Percentiles rank a stretch among this genome's conserved stretches.
Conservation (phyloP, 2,113 vertebrate genomes). For the Pelecanus crispus region DNA sequence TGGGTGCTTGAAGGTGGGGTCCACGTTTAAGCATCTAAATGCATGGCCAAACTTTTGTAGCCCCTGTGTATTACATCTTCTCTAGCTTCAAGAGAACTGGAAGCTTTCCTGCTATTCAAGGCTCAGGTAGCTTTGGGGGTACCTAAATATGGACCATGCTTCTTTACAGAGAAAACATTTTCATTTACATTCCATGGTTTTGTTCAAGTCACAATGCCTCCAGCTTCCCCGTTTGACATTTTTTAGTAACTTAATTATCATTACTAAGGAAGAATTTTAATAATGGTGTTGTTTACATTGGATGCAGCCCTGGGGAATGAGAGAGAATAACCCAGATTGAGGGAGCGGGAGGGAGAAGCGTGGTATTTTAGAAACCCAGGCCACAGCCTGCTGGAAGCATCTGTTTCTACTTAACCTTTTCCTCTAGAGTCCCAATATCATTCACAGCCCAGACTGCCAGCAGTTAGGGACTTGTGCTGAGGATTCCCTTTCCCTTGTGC, state of each 20-base stretch:
- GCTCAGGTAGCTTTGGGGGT: background rate
- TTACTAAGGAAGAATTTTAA: conserved; percentile 51
- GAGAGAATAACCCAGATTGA: conserved; percentile 44
- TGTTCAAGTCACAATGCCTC: background rate
- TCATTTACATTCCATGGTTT: background rate
- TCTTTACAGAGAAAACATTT: background rate
- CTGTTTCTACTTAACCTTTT: conserved; percentile 44
- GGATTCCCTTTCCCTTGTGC: background rate
- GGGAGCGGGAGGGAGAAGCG: background rate
- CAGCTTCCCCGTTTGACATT: conserved; percentile 40
- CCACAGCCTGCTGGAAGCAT: conserved; percentile 40
- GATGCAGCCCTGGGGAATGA: conserved; percentile 20
- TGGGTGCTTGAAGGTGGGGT: background rate
- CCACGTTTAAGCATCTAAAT: background rate
- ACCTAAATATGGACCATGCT: background rate
- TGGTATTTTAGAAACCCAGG: conserved; percentile 45
- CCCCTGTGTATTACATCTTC: background rate
- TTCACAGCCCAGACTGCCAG: background rate
- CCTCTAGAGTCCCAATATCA: conserved; percentile 9
- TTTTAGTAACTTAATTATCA: conserved; percentile 55
- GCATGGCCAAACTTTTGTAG: background rate
- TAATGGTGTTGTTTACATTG: conserved; percentile 26
- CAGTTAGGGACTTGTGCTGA: background rate
- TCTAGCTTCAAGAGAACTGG: background rate
- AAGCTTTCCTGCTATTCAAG: background rate